These are phyloP conservation scores for Drosophila rubida DNA, from an alignment of 2,888 invertebrate species.

Conservation along the genomic window DNA sequence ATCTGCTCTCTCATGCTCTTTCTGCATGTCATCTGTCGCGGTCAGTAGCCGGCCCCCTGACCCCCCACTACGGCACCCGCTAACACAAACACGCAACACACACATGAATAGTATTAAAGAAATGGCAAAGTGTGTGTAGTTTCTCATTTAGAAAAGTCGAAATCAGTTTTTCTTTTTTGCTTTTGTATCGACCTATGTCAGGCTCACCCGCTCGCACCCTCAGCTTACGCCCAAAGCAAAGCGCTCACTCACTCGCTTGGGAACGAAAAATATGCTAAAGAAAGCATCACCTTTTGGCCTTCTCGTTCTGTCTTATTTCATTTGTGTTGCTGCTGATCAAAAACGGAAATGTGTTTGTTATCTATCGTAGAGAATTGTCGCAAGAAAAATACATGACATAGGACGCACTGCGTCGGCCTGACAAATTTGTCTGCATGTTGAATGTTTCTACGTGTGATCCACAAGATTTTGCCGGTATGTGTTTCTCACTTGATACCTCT, in stretches of 20 bases:
- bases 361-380: slow-evolving; percentile 68
- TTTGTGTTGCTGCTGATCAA: slow-evolving; percentile 46
- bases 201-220: slow-evolving; percentile 13
- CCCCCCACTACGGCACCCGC: slow-evolving; percentile 16
- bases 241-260: not conserved
- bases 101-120: slow-evolving; percentile 17
- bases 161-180: slow-evolving; percentile 28
- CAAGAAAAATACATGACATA: slow-evolving; percentile 27
- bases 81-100: slow-evolving; percentile 15
- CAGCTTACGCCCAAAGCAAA: slow-evolving; percentile 21
- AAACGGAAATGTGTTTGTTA: slow-evolving; percentile 65
- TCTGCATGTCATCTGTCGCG: slow-evolving; percentile 76
- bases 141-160: slow-evolving; percentile 33
- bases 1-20: slow-evolving; percentile 56
- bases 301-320: slow-evolving; percentile 14
- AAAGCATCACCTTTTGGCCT: slow-evolving; percentile 41
- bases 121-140: slow-evolving; percentile 32
- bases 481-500: slow-evolving; percentile 29
- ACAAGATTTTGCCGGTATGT: slow-evolving; percentile 84
- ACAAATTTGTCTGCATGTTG: slow-evolving; percentile 77
- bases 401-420: slow-evolving; percentile 50
- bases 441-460: slow-evolving; percentile 84
- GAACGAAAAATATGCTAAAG: slow-evolving; percentile 21
- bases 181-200: slow-evolving; percentile 32
- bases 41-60: slow-evolving; percentile 63